Percentiles rank a stretch among this genome's conserved stretches.
Conservation (phyloP, 2,113 vertebrate species). For the Carassius auratus region DNA sequence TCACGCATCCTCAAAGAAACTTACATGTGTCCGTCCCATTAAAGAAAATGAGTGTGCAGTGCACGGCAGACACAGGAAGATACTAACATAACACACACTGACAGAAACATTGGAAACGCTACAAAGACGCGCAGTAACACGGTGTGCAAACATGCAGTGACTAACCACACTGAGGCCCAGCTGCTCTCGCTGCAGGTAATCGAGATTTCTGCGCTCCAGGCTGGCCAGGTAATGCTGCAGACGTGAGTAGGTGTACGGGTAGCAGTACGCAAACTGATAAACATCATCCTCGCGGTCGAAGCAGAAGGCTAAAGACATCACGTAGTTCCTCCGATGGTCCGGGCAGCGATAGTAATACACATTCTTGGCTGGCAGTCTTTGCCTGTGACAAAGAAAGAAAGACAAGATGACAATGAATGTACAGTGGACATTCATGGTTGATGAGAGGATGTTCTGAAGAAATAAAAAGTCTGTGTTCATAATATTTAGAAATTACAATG, state of each 20-base stretch:
- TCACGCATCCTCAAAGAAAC: conserved; percentile 40
- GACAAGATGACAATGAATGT: neutral
- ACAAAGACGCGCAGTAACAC: neutral
- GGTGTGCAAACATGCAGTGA: conserved; percentile 47
- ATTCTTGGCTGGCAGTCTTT: conserved; percentile 93
- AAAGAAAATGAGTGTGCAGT: neutral
- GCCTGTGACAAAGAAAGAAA: conserved; percentile 77
- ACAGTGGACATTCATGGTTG: neutral
- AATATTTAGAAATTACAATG: neutral
- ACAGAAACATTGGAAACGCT: conserved; percentile 14
- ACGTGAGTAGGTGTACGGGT: conserved; percentile 95
- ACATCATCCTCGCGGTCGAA: conserved; percentile 93
- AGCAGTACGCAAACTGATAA: conserved; percentile 98
- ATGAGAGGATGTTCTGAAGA: neutral
- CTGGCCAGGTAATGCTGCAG: conserved; percentile 93
- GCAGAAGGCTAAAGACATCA: conserved; percentile 99
- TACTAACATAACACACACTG: conserved; percentile 22
- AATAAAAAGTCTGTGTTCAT: neutral
- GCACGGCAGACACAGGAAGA: neutral
- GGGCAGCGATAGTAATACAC: conserved; percentile 98
- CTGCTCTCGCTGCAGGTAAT: conserved; percentile 88
- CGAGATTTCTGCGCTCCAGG: conserved; percentile 88
- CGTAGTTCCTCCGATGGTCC: conserved; percentile 94
- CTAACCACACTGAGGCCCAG: conserved; percentile 90
- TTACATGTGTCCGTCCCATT: conserved; percentile 9